Evolutionary conservation across 1,140 invertebrate species (phyloP).

Genomic region (Pogonus chalceus): DNA sequence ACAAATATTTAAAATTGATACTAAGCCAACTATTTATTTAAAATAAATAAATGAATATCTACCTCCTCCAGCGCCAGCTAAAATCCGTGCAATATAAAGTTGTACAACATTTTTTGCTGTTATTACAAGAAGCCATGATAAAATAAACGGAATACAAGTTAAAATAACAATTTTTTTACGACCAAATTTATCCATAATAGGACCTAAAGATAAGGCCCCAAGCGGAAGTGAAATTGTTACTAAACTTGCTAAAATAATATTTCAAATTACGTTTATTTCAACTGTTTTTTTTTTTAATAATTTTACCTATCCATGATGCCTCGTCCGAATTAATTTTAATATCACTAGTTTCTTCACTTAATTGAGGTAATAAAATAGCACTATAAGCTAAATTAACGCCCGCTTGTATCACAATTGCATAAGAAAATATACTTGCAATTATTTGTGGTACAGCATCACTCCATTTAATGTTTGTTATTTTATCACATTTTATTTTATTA

Average conservation of each 20-base stretch:
- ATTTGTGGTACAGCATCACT: constrained; percentile 26
- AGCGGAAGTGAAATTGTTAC: constrained; percentile 43
- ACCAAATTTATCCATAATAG: constrained; percentile 54
- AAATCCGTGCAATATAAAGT: constrained; percentile 39
- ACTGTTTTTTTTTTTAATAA: constrained; percentile 2
- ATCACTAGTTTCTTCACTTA: constrained; percentile 26
- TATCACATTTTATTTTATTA: no score
- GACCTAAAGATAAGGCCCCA: constrained; percentile 42
- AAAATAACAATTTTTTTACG: constrained; percentile 45
- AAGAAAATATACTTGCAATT: constrained; percentile 33
- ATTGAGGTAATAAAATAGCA: constrained; percentile 39
- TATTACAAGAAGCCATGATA: constrained; percentile 47
- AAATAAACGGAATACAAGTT: constrained; percentile 42
- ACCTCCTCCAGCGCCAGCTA: constrained; percentile 42
- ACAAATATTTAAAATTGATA: no score
- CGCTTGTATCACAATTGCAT: constrained; percentile 40
- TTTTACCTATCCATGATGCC: constrained; percentile 43
- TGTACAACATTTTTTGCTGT: constrained; percentile 30
- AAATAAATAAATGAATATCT: constrained; percentile 13
- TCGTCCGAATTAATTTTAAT: constrained; percentile 27
- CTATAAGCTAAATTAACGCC: constrained; percentile 45
- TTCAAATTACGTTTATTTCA: constrained; percentile 3
- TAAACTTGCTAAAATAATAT: constrained; percentile 41
- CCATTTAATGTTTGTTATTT: not conserved
- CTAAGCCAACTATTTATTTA: no score